Base-by-base conservation (phyloP, 2,113 vertebrate genomes). In the Mustela nigripes region DNA sequence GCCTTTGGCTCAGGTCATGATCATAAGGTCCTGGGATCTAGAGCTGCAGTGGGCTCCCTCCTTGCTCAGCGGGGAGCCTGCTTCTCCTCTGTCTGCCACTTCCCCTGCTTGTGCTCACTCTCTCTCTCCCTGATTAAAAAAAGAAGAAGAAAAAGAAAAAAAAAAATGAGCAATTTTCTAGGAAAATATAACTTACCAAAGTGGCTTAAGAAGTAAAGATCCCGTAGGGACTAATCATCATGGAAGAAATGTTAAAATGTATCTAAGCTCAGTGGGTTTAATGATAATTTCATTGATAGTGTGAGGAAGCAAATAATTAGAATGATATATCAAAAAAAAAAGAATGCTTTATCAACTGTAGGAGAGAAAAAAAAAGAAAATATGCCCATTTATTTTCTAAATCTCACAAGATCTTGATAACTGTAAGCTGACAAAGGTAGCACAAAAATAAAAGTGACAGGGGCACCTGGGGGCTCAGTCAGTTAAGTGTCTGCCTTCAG, bases 121-220 rank as follows among this genome's bases (percentile, higher is more conserved):
- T 12, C 10, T 63, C 62, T 63, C 4, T 63, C 62, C 28, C 26
- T 63, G 26, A 63, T 63, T 63, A 28, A 63, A 63, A 62, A 28
- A 28, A 28, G 24, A 62, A 62, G 22, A 62, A 62, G 9, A 62
- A 62, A 11, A 14, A 50, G 26, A 60, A 63, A 63, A 28, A 63
- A 28, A 62, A 62, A 80, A 65, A 56, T 21, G 26, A 11, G 5
- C 85, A 87, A 67, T 74, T 96, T 86, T 86, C 22, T 81, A 86
- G 53, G 65, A 63, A 91, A 94, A 86, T 74, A 63, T 42, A 91
- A 24, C 81, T 91, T 86, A 71, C 36, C 56, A 31, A 42, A 91
- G 28, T 91, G n/a, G 65, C n/a, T 94, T n/a, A 86, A 87, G 45
- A 80, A 79, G 58, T 56, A 42, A 91, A 94, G 86, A 87, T 73